Conservation (phyloP, 2,113 vertebrate genomes). For the Irena cyanogastra region DNA sequence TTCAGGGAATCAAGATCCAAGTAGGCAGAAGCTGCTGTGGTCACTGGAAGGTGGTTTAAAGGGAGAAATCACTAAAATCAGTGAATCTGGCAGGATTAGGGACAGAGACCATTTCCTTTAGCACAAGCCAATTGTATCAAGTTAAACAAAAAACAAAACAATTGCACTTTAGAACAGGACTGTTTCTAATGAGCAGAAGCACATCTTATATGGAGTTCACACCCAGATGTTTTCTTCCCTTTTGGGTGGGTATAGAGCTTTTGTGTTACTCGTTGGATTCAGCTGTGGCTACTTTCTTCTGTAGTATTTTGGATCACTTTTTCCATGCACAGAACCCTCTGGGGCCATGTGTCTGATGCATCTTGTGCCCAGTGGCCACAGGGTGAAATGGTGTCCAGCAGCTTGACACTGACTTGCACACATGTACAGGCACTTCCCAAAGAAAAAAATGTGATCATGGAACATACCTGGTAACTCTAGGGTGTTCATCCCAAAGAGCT, state of each 20-base stretch:
- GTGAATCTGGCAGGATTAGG: background rate
- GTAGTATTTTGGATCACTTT: background rate
- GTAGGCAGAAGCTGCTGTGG: background rate
- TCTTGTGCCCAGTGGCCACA: background rate
- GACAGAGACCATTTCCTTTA: background rate
- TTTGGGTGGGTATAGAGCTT: background rate
- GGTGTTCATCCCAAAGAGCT: rapidly evolving
- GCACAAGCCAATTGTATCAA: background rate
- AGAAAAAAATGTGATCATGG: rapidly evolving
- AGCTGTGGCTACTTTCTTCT: background rate
- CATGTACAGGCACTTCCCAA: background rate
- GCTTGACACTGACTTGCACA: background rate
- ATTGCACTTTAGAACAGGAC: background rate
- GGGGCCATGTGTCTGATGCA: background rate
- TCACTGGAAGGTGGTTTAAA: background rate
- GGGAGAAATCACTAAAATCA: background rate
- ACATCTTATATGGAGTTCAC: background rate
- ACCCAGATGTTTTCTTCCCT: background rate
- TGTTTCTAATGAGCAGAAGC: background rate
- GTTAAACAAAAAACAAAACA: background rate
- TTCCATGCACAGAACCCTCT: background rate
- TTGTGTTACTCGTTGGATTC: background rate
- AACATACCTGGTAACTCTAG: background rate
- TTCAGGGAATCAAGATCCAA: background rate
- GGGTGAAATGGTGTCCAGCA: background rate